Evolutionary conservation across 2,797 vertebrate species (phyloP).

Genomic region (Podarcis siculus): DNA sequence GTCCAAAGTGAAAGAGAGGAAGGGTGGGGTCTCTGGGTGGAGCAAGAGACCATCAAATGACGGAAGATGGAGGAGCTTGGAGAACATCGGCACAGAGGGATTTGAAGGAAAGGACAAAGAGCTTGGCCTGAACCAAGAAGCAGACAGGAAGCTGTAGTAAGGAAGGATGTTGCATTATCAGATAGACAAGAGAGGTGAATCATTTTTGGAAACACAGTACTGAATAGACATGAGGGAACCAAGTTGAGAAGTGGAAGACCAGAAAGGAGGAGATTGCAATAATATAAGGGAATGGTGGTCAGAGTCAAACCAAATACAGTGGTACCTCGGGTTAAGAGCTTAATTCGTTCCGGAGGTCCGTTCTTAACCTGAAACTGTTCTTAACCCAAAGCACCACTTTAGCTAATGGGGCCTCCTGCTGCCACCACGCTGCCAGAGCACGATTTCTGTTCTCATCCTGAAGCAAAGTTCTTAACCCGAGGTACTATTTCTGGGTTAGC

Average conservation of each 20-base stretch:
- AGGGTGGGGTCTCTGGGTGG: neutral
- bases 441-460: too few relatives aligned
- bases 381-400: too few relatives aligned
- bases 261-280: neutral
- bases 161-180: neutral
- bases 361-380: too few relatives aligned
- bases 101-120: neutral
- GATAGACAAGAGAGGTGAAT: neutral
- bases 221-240: neutral
- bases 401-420: too few relatives aligned
- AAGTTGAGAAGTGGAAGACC: neutral
- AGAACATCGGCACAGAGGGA: neutral
- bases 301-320: neutral
- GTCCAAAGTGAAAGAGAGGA: neutral
- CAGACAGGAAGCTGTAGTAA: neutral
- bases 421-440: rapidly evolving
- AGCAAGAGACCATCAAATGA: neutral
- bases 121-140: neutral
- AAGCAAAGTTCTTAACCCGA: too few relatives aligned
- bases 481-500: too few relatives aligned
- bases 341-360: too few relatives aligned
- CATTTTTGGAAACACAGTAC: neutral
- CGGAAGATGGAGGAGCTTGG: neutral
- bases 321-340: too few relatives aligned
- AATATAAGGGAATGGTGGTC: neutral